Evolutionary conservation across 2,797 vertebrate species (phyloP), one percentile per base, ranked within the genome.

Genomic region (Gymnocypris eckloni): DNA sequence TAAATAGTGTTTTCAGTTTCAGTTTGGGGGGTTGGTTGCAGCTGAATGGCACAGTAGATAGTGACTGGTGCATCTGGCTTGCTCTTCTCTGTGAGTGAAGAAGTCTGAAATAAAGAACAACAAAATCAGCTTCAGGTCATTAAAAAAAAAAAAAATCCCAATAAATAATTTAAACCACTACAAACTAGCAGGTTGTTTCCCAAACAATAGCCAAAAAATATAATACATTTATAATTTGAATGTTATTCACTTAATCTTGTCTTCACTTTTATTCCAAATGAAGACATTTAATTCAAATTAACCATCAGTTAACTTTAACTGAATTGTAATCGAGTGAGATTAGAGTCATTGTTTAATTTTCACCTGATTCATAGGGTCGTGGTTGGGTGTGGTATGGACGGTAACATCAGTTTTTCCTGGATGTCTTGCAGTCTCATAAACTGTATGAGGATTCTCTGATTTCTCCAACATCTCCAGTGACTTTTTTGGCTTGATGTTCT

Each of bases 291-390:
- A 78, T 0, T 4, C 4, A 78, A 9, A 37, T 12, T 6, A 18
- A 76, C 16, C 9, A 13, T 8, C 0, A 4, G 4, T 54, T 54
- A 0, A 8, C 48, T 2, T 39, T 1, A 15, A 39, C 4, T 6
- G 20, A 43, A n/a, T 6, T 71, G 39, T n/a, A n/a, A n/a, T 4
- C 8, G 6, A 48, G 48, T 48, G 48, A 48, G 11, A 45, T 12
- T 25, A 25, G 22, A 72, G 12, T 50, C 28, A 50, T 7, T 25
- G 2, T 50, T 75, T 69, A 3, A 1, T 25, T 15, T 28, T 80
- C 37, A 81, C 79, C 52, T 54, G 13, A 41, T 70, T 81, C 7
- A 10, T 15, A 25, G 79, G 39, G 1, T 54, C 20, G 2, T 37
- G 12, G 16, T 6, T 37, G 28, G 48, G 0, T 12, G 48, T 25